These are phyloP conservation scores for Yponomeuta sedellus DNA, from an alignment of 2,888 invertebrate species.

Conservation along the genomic window DNA sequence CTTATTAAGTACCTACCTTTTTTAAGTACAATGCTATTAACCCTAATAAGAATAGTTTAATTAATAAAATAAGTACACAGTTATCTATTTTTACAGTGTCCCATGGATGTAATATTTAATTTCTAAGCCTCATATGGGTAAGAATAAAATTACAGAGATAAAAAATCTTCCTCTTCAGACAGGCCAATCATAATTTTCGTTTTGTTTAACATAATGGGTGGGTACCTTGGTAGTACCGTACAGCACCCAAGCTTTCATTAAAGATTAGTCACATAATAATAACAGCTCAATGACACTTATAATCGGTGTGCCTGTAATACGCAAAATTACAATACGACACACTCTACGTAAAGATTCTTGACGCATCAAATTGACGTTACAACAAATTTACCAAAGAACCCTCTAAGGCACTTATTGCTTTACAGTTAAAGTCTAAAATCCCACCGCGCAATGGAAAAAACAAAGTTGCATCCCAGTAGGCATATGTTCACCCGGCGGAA, in stretches of 20 bases:
- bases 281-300: neutral
- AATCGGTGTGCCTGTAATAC: neutral
- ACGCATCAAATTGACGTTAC: neutral
- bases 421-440: neutral
- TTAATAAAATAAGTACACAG: no score
- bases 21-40: no score
- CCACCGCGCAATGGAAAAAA: neutral
- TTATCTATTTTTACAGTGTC: no score
- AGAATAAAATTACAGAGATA: no score
- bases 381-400: neutral
- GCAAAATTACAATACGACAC: neutral
- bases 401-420: neutral
- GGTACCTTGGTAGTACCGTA: neutral
- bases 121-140: no score
- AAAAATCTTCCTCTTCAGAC: no score
- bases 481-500: constrained; percentile 62
- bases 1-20: no score
- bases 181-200: no score
- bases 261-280: neutral
- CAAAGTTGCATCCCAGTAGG: constrained; percentile 24
- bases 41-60: no score
- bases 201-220: neutral
- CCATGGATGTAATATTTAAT: no score
- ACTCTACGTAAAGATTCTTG: neutral
- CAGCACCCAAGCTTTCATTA: neutral